These are phyloP conservation scores for Drosophila antonietae DNA, from an alignment of 2,888 invertebrate genomes.

Conservation along the genomic window DNA sequence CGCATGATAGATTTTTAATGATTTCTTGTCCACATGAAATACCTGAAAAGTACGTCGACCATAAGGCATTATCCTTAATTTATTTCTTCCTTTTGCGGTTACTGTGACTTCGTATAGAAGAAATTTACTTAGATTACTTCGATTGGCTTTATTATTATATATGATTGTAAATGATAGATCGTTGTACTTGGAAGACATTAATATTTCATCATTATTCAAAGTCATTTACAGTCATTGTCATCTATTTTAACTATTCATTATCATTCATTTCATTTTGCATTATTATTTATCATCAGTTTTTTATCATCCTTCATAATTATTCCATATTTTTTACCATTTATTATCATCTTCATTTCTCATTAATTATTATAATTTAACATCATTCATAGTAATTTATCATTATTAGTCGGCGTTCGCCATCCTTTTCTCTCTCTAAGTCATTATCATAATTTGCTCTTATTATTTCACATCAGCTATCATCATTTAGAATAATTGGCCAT, in stretches of 20 bases:
- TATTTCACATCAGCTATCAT: not conserved
- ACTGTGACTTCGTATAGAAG: not conserved
- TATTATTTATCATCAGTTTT: not conserved
- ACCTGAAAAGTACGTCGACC: not conserved
- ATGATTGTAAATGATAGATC: not conserved
- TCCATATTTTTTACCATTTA: not conserved
- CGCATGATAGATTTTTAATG: constrained; percentile 5
- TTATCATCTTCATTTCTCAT: not conserved
- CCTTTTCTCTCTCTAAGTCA: not conserved
- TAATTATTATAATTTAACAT: not conserved
- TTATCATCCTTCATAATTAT: not conserved
- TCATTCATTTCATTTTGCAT: not conserved
- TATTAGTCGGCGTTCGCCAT: not conserved
- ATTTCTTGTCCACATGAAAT: constrained; percentile 3
- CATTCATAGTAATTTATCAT: not conserved
- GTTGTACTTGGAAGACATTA: not conserved
- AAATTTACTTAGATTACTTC: too few relatives aligned
- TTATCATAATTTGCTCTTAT: not conserved
- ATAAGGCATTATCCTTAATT: not conserved
- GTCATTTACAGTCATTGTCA: not conserved
- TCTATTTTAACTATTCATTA: not conserved
- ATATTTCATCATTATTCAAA: not conserved
- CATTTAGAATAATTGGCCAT: too few relatives aligned
- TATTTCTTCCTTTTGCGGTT: not conserved
- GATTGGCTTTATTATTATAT: not conserved